These are phyloP conservation scores for Adelognathus sp. DNA, from an alignment of 2,888 invertebrate genomes.

Conservation along the genomic window DNA sequence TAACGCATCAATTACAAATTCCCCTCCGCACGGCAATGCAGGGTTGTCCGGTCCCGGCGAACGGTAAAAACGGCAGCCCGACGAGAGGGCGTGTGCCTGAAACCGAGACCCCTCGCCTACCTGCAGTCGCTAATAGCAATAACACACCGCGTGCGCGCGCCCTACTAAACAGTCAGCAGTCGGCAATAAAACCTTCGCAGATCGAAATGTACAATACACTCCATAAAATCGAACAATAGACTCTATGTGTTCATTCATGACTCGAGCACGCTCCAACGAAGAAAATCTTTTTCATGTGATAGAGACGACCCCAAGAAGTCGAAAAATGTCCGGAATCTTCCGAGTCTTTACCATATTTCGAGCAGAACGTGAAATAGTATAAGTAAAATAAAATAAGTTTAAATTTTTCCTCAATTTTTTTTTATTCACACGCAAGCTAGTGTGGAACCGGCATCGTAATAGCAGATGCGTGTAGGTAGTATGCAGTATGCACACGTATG, in stretches of 20 bases:
- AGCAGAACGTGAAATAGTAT: no score
- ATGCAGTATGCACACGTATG: not conserved
- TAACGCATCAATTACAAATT: not conserved
- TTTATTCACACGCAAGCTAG: constrained; percentile 3
- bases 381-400: no score
- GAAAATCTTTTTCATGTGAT: no score
- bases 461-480: constrained; percentile 23
- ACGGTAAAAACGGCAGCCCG: not conserved
- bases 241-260: not conserved
- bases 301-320: no score
- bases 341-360: no score
- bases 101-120: not conserved
- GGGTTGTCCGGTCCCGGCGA: not conserved
- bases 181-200: not conserved
- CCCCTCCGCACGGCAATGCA: not conserved
- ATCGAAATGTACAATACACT: no score
- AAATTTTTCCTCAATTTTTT: no score
- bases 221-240: not conserved
- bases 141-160: not conserved
- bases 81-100: not conserved
- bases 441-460: constrained; percentile 35
- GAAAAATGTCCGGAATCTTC: no score
- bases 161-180: not conserved
- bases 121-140: constrained; percentile 2
- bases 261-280: not conserved